Evolutionary conservation across 1,140 invertebrate species (phyloP).

Genomic region (Conopomorpha cramerella): DNA sequence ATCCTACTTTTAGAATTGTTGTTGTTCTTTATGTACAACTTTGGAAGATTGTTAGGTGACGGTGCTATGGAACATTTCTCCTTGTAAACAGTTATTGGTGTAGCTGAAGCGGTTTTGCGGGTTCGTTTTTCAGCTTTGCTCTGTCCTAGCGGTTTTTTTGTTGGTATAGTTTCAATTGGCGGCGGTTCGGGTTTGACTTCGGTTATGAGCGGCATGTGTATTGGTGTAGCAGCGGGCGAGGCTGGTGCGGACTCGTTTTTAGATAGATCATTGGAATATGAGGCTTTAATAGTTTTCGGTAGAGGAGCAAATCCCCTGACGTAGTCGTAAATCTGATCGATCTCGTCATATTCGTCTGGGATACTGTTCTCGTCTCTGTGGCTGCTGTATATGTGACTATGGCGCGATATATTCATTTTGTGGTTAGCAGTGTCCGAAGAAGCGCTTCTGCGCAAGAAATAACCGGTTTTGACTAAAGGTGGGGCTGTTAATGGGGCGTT

Average conservation of each 20-base stretch:
- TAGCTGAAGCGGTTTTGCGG: slow-evolving; percentile 53
- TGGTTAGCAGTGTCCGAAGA: slow-evolving; percentile 73
- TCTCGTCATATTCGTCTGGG: slow-evolving; percentile 90
- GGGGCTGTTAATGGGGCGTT: slow-evolving; percentile 54
- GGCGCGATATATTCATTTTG: slow-evolving; percentile 50
- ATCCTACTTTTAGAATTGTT: slow-evolving; percentile 68
- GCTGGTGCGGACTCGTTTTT: slow-evolving; percentile 51
- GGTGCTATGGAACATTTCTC: slow-evolving; percentile 52
- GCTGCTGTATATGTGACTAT: slow-evolving; percentile 55
- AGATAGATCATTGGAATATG: slow-evolving; percentile 60
- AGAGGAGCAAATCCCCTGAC: slow-evolving; percentile 89
- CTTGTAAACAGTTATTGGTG: slow-evolving; percentile 60
- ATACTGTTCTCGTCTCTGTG: slow-evolving; percentile 58
- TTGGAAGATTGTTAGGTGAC: slow-evolving; percentile 60
- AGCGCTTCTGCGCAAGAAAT: slow-evolving; percentile 70
- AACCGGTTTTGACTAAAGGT: slow-evolving; percentile 61
- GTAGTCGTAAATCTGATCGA: slow-evolving; percentile 96
- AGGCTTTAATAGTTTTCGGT: slow-evolving; percentile 77
- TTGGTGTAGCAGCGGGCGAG: slow-evolving; percentile 53
- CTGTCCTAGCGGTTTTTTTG: slow-evolving; percentile 67
- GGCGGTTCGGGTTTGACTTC: slow-evolving; percentile 82
- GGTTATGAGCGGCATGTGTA: slow-evolving; percentile 61
- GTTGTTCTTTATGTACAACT: slow-evolving; percentile 79
- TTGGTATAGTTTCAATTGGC: slow-evolving; percentile 88
- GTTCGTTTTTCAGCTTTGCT: slow-evolving; percentile 72